Percentiles rank a stretch among this genome's conserved stretches.
Conservation (phyloP, 2,888 invertebrate genomes). For the Eremobia ochroleuca region DNA sequence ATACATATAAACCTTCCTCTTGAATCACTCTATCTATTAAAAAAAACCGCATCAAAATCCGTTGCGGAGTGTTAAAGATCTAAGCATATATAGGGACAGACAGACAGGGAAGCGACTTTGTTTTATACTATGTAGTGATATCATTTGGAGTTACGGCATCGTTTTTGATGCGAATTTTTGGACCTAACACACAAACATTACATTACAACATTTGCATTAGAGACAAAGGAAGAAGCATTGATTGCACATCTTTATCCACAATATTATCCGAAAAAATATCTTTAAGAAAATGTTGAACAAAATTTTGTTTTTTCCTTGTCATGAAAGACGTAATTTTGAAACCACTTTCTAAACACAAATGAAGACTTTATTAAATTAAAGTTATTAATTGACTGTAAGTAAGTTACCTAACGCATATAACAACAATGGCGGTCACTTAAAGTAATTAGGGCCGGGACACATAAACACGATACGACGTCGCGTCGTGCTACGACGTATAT, state of each 20-base stretch:
- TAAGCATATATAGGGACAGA: no score
- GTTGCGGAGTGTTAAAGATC: no score
- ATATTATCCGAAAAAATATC: not conserved
- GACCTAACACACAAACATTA: not conserved
- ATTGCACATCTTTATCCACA: slow-evolving; percentile 25
- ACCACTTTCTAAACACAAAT: not conserved
- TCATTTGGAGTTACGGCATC: slow-evolving; percentile 3
- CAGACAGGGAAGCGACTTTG: no score
- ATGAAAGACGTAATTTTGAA: not conserved
- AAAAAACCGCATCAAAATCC: no score
- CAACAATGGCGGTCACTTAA: not conserved
- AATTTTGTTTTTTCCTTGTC: not conserved
- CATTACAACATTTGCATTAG: not conserved
- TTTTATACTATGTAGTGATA: no score
- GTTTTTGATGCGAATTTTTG: slow-evolving; percentile 20
- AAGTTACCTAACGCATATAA: not conserved
- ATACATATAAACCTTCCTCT: no score
- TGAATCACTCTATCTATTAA: no score
- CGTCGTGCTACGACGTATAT: no score
- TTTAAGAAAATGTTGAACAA: not conserved
- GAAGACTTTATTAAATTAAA: not conserved
- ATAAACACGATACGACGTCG: no score
- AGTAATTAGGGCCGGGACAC: no score
- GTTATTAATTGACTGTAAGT: not conserved
- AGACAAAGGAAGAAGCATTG: slow-evolving; percentile 5